A percentile compares a stretch with the other conserved stretches of the same genome.
These are phyloP conservation scores for Dolichomitus sp. DNA, from an alignment of 2,888 invertebrate genomes.

Conservation along the genomic window DNA sequence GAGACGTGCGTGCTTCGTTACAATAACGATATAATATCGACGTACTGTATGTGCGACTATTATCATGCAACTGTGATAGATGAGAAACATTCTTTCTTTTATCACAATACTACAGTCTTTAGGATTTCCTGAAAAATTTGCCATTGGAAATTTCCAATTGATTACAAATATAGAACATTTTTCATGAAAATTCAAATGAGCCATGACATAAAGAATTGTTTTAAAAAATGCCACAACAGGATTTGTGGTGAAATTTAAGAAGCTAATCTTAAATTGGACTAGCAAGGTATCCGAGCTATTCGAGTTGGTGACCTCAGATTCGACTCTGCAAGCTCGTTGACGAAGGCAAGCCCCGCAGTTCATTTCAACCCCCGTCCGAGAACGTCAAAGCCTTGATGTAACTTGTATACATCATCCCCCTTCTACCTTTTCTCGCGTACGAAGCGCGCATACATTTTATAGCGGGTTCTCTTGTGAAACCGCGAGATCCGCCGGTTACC, in stretches of 20 bases:
- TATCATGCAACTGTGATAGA: neutral
- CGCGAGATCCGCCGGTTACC: conserved; percentile 27
- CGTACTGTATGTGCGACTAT: neutral
- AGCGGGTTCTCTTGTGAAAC: conserved; percentile 52
- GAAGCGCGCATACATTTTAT: conserved; percentile 67
- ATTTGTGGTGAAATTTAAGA: neutral
- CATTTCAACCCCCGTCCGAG: conserved; percentile 49
- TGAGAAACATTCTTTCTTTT: neutral
- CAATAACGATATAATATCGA: neutral
- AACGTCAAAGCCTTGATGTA: conserved; percentile 69
- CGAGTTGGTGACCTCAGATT: conserved; percentile 68
- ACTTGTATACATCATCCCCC: conserved; percentile 52
- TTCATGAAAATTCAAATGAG: too few species aligned
- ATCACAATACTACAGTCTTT: too few species aligned
- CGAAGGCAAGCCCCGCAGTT: conserved; percentile 45
- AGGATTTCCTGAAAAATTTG: too few species aligned
- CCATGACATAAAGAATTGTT: too few species aligned
- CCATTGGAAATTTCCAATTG: too few species aligned
- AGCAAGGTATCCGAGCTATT: conserved; percentile 8
- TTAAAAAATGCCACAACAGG: too few species aligned
- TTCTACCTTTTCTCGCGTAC: conserved; percentile 49
- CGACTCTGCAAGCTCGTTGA: conserved; percentile 51
- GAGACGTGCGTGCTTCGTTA: neutral
- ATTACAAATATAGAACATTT: too few species aligned
- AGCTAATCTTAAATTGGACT: conserved; percentile 6